A percentile compares a stretch with the other conserved stretches of the same genome.
These are phyloP conservation scores for Cercopithecus petaurista DNA, from an alignment of 2,797 vertebrate genomes.

Conservation along the genomic window DNA sequence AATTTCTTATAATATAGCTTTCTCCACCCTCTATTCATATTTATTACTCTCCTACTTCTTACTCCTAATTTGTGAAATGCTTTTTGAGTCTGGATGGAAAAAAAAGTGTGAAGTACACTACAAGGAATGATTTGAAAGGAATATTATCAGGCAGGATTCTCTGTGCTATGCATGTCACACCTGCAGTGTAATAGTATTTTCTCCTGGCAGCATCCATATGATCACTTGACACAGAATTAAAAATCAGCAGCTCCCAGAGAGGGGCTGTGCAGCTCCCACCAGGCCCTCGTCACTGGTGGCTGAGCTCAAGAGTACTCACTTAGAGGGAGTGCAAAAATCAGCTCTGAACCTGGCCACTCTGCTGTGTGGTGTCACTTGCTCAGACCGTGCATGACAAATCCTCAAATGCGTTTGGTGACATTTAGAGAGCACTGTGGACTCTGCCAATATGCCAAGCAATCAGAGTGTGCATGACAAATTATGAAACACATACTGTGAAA, in stretches of 20 bases:
- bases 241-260: conserved; percentile 18
- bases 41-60: background rate
- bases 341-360: conserved; percentile 66
- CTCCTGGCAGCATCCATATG: conserved; percentile 44
- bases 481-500: conserved; percentile 84
- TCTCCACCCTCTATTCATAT: background rate
- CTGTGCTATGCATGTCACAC: conserved; percentile 41
- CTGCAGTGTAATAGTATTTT: conserved; percentile 67
- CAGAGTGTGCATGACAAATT: conserved; percentile 82
- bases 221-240: conserved; percentile 72
- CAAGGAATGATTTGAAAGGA: conserved; percentile 47
- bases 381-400: conserved; percentile 76
- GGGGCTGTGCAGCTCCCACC: background rate
- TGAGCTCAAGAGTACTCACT: conserved; percentile 57
- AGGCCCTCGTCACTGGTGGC: background rate
- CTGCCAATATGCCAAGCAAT: conserved; percentile 76
- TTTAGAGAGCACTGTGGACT: conserved; percentile 71
- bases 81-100: conserved; percentile 44
- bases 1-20: conserved; percentile 22
- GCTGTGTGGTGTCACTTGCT: conserved; percentile 75
- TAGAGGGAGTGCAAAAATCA: conserved; percentile 49
- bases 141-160: conserved; percentile 48
- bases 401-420: conserved; percentile 69
- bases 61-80: conserved; percentile 38
- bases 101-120: conserved; percentile 28